Conservation (phyloP, 2,797 vertebrate genomes). For the Arvicola amphibius region DNA sequence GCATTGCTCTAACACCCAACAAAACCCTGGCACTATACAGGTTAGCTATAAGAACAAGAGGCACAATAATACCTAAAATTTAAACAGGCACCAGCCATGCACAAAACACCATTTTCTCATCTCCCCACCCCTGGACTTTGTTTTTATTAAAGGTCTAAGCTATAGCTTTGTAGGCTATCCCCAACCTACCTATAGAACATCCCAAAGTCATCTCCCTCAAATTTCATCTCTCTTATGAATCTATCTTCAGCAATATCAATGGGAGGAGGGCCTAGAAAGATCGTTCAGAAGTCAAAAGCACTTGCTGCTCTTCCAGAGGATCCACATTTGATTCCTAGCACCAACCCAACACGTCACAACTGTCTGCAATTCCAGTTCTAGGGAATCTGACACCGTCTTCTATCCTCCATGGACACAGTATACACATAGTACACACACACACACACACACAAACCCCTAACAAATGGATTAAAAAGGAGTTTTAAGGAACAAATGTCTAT, state of each 20-base stretch:
- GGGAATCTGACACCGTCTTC: not conserved
- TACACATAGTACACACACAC: rapidly evolving
- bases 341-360: not conserved
- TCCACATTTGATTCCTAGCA: not conserved
- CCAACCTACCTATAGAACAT: not conserved
- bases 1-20: not conserved
- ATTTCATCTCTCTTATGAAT: not conserved
- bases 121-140: not conserved
- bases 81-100: not conserved
- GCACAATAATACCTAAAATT: not conserved
- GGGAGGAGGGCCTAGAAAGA: not conserved
- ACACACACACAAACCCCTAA: no score
- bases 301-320: not conserved
- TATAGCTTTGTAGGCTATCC: not conserved
- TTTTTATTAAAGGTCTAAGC: not conserved
- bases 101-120: not conserved
- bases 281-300: not conserved
- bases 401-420: not conserved
- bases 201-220: not conserved
- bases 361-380: not conserved
- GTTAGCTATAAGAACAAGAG: not conserved
- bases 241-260: not conserved
- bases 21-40: not conserved
- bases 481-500: not conserved
- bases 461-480: not conserved